Evolutionary conservation across 2,113 vertebrate species (phyloP), one percentile per base, ranked within the genome.

Genomic region (Melanerpes aurifrons): DNA sequence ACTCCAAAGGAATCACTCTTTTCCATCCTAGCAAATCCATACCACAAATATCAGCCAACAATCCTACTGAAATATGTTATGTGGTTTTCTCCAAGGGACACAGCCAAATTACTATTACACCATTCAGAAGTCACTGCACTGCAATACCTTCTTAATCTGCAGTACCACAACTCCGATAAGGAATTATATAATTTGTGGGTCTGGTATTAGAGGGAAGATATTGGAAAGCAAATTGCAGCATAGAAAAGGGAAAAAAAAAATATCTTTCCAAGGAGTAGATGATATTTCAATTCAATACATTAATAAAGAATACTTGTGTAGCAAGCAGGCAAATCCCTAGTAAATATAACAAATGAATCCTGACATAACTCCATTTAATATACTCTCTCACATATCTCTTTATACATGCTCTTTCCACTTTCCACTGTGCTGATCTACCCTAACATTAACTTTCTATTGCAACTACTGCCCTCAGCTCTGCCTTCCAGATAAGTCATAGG

Each of bases 321-420:
- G 66, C 32, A 71, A 83, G 62, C 77, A 85, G 74, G 56, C 45
- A 72, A 73, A 76, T 87, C 59, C 74, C 70, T 43, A 73, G 81
- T 35, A 93, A 92, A 87, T 48, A 45, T 35, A 95, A 77, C 72
- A 92, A 95, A 90, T 69, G 70, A 75, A 75, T 89, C 83, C 68
- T 92, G 89, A 95, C 93, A 91, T 63, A 8, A 91, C 71, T 58
- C 63, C 82, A 69, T 91, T 85, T 85, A 72, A 92, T 87, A 79
- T 43, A 66, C 68, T 59, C 87, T 83, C 76, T 93, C 70, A 37
- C 37, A 18, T 29, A 56, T 67, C 67, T 37, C 74, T 64, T 54
- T 58, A 66, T 57, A 45, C n/a, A 57, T 11, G 18, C 13, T 87
- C 47, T 87, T 91, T 89, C 78, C 78, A 82, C 85, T 79, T 32